A percentile compares a stretch with the other conserved stretches of the same genome.
Conservation (phyloP, 2,888 invertebrate genomes). For the Pristionchus fissidentatus region DNA sequence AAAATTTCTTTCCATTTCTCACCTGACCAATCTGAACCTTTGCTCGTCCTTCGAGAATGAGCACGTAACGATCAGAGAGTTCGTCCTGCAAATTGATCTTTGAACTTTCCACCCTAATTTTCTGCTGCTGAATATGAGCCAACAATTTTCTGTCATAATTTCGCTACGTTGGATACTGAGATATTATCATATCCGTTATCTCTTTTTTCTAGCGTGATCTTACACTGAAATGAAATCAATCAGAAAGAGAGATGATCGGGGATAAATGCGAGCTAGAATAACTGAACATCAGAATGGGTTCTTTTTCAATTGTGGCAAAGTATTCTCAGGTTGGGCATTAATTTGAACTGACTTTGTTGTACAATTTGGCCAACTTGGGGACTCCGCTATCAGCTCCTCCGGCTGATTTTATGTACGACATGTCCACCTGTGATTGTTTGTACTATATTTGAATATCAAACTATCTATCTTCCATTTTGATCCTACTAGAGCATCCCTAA, state of each 20-base stretch:
- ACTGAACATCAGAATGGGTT: too few relatives aligned
- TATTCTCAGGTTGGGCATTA: conserved; percentile 83
- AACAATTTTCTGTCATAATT: conserved; percentile 51
- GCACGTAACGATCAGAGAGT: conserved; percentile 86
- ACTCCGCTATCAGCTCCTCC: conserved; percentile 60
- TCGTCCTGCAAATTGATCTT: conserved; percentile 76
- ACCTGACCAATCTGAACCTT: conserved; percentile 89
- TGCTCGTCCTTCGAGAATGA: conserved; percentile 90
- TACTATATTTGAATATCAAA: too few relatives aligned
- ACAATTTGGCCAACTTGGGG: conserved; percentile 74
- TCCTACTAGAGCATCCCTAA: neutral
- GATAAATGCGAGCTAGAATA: too few relatives aligned
- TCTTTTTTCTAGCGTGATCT: too few relatives aligned
- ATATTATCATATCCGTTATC: neutral
- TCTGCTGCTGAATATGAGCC: conserved; percentile 71
- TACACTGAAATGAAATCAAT: too few relatives aligned
- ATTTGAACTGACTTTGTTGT: conserved; percentile 75
- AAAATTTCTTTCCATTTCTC: neutral
- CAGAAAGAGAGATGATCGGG: too few relatives aligned
- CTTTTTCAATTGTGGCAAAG: neutral
- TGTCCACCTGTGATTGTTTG: conserved; percentile 58
- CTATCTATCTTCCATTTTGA: neutral
- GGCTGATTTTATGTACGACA: conserved; percentile 65
- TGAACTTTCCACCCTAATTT: conserved; percentile 71
- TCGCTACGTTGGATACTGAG: neutral